Base-by-base conservation (phyloP, 2,888 invertebrate genomes). In the Lampropteryx suffumata region DNA sequence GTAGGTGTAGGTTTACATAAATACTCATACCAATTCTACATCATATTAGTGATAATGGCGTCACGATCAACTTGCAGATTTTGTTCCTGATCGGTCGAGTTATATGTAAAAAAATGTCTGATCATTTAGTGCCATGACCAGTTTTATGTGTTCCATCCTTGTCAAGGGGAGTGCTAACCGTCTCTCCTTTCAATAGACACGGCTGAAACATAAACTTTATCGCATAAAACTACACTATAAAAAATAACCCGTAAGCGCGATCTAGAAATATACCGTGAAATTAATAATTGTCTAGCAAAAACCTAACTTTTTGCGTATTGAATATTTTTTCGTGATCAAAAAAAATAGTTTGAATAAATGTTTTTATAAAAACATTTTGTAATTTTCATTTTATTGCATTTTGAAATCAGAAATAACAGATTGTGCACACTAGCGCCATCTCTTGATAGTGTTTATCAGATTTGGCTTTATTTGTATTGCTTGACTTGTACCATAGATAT, bases 181-280 rank as follows among this genome's bases (percentile, higher is more conserved):
- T 95, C 97, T 98, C 97, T 98, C 97, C 97, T 97, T 97, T 96
- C 95, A 96, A 96, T 96, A 95, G 94, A 97, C 97, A 97, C 97
- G 53, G 1, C 0, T 0, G 0, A 0, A 0, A 0, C 0, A n/a
- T 17, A 5, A 24, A 8, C 50, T 48, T 3, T 8, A 11, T 26
- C 50, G 56, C 57, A 59, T 64, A 62, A 42, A 62, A 65, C 61
- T 45, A 9, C 13, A 61, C 5, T 2, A 0, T 0, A 1, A 2
- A 17, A 54, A 69, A 47, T 71, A 73, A 27, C 32, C 60, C 45
- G 9, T 28, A 60, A 61, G 60, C 59, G 73, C 59, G 69, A 70
- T 74, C 41, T 52, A 71, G 61, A 29, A 52, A 8, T 53, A 37
- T 48, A 26, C 3, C 11, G 0, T 10, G 27, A 46, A 52, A 45